These are phyloP conservation scores for Plebejus melissa DNA, from an alignment of 2,888 invertebrate genomes.

Conservation along the genomic window DNA sequence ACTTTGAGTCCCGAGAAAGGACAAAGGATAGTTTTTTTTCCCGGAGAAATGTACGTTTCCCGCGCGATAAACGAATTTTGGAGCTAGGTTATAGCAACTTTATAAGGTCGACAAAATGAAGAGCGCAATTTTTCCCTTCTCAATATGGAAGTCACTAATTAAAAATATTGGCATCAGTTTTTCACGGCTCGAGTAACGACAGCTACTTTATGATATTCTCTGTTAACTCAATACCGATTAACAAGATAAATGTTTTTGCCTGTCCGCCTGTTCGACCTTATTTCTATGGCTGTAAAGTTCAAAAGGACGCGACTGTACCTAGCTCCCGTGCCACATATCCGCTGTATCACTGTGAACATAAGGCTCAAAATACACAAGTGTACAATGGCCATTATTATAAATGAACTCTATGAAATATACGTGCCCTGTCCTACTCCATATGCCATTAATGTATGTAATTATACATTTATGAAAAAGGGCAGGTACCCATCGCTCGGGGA, in stretches of 20 bases:
- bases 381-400: not conserved
- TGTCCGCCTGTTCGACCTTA: not conserved
- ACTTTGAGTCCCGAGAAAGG: no score
- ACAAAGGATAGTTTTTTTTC: no score
- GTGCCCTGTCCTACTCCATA: conserved; percentile 9
- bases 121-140: not conserved
- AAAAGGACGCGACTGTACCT: not conserved
- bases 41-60: no score
- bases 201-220: conserved; percentile 10
- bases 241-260: conserved; percentile 11
- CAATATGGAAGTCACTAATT: conserved; percentile 1
- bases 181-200: conserved; percentile 10
- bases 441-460: conserved; percentile 26
- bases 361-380: not conserved
- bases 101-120: not conserved
- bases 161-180: conserved; percentile 7
- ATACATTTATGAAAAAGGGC: conserved; percentile 25
- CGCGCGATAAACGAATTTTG: no score
- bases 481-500: not conserved
- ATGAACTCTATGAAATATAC: conserved; percentile 24
- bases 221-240: conserved; percentile 20
- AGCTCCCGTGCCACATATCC: not conserved
- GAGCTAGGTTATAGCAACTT: no score
- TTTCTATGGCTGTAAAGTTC: not conserved
- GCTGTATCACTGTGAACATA: not conserved